phyloP scores from a whole-genome alignment of 2,888 invertebrate species.

The Candidula unifasciata region DNA sequence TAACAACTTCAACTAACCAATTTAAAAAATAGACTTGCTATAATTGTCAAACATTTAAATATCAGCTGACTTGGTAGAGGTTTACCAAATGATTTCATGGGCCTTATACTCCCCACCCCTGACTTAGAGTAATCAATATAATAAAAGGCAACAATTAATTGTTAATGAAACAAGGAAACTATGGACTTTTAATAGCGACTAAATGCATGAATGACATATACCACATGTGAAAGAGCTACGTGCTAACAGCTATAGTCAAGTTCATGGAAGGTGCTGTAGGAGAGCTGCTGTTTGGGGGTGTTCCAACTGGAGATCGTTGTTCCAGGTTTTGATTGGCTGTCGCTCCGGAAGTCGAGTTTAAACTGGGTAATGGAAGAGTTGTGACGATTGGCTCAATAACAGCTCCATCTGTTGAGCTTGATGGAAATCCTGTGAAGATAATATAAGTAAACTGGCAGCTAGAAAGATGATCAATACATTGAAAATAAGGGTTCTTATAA shows the following conservation, averaged over 20 bases:
- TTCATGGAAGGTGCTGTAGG: constrained; percentile 67
- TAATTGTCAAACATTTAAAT: no score
- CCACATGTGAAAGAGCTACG: constrained; percentile 58
- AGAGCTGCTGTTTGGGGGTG: constrained; percentile 62
- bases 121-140: no score
- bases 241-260: constrained; percentile 71
- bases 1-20: no score
- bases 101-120: no score
- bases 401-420: constrained; percentile 63
- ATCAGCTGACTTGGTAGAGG: no score
- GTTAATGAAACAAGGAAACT: not conserved
- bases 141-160: constrained; percentile 17
- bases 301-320: constrained; percentile 63
- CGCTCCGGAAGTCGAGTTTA: constrained; percentile 51
- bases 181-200: not conserved
- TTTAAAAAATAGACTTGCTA: no score
- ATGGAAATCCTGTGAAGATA: constrained; percentile 31
- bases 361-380: constrained; percentile 55
- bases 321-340: constrained; percentile 58
- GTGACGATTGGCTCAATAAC: constrained; percentile 63
- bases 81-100: no score
- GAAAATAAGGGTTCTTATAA: no score
- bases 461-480: no score
- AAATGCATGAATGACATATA: not conserved
- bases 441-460: not conserved